Evolutionary conservation across 2,113 vertebrate genomes (phyloP), one percentile per base, ranked within the genome.

Genomic region (Silurus meridionalis): DNA sequence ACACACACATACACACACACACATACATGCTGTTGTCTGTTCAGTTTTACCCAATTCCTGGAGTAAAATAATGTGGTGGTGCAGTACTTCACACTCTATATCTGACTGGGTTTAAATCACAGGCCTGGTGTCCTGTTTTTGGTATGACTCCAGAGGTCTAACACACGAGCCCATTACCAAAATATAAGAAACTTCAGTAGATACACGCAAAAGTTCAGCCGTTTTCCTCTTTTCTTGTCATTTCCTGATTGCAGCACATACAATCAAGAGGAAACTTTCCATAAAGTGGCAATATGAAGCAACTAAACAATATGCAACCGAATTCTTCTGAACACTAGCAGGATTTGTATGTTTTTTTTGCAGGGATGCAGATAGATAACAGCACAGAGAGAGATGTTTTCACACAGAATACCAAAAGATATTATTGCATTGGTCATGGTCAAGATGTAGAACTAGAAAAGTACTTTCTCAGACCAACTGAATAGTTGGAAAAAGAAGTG

Each of bases 51-150:
- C 50, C n/a, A 77, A 10, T n/a, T 53, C 50, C 74, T 50, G 8
- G 15, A 4, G 2, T 2, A 52, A 10, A 23, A 46, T 15, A 75
- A 6, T 72, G 69, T 52, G 13, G 50, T 11, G 0, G n/a, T 57
- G 74, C 74, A 55, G 23, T 15, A 10, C 46, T 48, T 78, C 15
- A 28, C 11, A 14, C 66, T 71, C 25, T 57, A n/a, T 23, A 69
- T 69, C 23, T 55, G 67, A 58, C 83, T 75, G 80, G 55, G 50
- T 72, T 75, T 72, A 11, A 71, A 75, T 77, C 53, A 85, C 15
- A 69, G 84, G 78, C 85, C 69, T 80, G 75, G 86, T 88, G 85
- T 88, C 87, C 75, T n/a, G 53, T 84, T 90, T 84, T 84, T 37
- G 37, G 1, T 52, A 53, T 82, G 80, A 79, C 67, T 83, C 28